phyloP scores from a whole-genome alignment of 2,888 invertebrate species.

The Agonum fuliginosum region DNA sequence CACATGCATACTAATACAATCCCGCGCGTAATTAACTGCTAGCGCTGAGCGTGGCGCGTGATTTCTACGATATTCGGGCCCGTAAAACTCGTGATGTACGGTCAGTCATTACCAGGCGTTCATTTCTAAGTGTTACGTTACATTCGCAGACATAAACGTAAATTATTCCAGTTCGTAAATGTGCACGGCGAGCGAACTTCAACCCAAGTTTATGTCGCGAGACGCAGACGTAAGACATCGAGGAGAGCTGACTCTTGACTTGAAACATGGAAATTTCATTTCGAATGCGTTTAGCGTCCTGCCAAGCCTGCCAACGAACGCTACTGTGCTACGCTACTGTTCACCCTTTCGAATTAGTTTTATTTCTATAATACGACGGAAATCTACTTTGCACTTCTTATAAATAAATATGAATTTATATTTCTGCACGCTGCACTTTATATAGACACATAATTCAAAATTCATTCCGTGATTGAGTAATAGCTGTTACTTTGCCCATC shows the following conservation, averaged over 20 bases:
- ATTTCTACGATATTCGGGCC: conserved; percentile 45
- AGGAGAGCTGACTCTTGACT: conserved; percentile 30
- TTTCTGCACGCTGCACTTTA: background rate
- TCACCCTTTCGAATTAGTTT: conserved; percentile 34
- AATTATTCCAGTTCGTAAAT: conserved; percentile 56
- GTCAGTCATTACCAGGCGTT: conserved; percentile 54
- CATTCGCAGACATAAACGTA: conserved; percentile 52
- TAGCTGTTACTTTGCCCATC: too few relatives aligned
- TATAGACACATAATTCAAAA: too few relatives aligned
- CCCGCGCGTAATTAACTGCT: conserved; percentile 21
- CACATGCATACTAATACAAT: background rate
- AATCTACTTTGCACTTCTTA: conserved; percentile 11
- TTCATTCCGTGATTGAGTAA: too few relatives aligned
- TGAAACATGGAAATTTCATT: conserved; percentile 34
- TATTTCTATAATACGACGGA: conserved; percentile 23
- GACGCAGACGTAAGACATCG: conserved; percentile 25
- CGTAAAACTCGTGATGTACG: conserved; percentile 54
- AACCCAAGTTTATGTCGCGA: conserved; percentile 21
- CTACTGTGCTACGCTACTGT: too few relatives aligned
- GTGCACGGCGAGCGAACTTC: conserved; percentile 33
- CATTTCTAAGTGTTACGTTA: conserved; percentile 55
- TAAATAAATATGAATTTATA: conserved; percentile 39
- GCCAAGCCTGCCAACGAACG: too few relatives aligned
- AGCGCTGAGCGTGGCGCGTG: conserved; percentile 8
- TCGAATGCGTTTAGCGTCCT: conserved; percentile 31